phyloP scores from a whole-genome alignment of 2,113 vertebrate genomes.

The Hydropotes inermis region DNA sequence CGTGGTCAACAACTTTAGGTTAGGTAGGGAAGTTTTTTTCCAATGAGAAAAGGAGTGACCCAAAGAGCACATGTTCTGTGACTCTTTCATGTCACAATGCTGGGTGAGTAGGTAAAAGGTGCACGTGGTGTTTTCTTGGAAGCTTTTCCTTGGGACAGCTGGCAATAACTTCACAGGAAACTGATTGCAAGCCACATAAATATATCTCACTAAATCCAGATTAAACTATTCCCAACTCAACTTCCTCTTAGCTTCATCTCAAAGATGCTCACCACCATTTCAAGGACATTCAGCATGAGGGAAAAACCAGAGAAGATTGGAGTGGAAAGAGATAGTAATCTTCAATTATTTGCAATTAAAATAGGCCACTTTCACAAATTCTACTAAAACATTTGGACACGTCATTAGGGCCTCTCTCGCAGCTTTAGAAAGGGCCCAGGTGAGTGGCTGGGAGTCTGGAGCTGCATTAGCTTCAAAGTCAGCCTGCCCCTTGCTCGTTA shows the following conservation, averaged over 20 bases:
- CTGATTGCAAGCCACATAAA: neutral
- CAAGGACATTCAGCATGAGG: neutral
- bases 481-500: neutral
- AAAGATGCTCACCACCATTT: neutral
- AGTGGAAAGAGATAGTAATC: neutral
- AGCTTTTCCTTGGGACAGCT: neutral
- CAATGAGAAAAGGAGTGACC: neutral
- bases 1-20: neutral
- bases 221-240: neutral
- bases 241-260: neutral
- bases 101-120: neutral
- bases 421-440: neutral
- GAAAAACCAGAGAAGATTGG: neutral
- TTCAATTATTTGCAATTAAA: conserved; percentile 42
- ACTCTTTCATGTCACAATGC: neutral
- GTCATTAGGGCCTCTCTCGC: neutral
- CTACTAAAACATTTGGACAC: neutral
- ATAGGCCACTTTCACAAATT: neutral
- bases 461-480: neutral
- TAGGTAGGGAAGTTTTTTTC: neutral
- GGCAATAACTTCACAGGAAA: neutral
- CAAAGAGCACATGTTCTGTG: neutral
- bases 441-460: neutral
- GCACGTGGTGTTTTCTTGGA: neutral
- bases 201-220: neutral